Conservation (phyloP, 2,888 invertebrate genomes). For the Polydrusus pterygomalis region DNA sequence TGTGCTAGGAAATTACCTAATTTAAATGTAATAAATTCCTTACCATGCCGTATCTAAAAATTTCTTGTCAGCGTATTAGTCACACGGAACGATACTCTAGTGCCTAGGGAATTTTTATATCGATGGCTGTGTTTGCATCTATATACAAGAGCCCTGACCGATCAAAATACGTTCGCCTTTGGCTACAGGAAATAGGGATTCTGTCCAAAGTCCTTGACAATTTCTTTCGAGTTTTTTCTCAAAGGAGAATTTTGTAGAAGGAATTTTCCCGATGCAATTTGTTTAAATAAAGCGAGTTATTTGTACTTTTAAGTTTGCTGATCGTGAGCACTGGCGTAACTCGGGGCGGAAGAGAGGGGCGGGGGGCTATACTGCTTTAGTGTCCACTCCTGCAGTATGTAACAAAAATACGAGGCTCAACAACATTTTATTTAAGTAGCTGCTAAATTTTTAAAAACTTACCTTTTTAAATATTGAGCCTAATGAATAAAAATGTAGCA, state of each 20-base stretch:
- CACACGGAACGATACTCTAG: slow-evolving; percentile 33
- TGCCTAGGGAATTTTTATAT: slow-evolving; percentile 37
- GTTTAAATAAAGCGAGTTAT: not conserved
- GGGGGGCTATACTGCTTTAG: too few species aligned
- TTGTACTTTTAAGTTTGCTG: too few species aligned
- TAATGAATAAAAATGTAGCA: too few species aligned
- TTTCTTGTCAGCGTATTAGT: not conserved
- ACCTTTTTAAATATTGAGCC: too few species aligned
- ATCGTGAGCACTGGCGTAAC: too few species aligned
- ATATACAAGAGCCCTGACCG: slow-evolving; percentile 48
- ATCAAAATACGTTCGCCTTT: slow-evolving; percentile 48
- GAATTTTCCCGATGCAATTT: slow-evolving; percentile 35
- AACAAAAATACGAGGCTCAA: too few species aligned
- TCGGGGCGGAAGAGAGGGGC: too few species aligned
- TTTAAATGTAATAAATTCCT: too few species aligned
- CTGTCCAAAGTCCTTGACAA: slow-evolving; percentile 48
- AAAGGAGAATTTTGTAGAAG: slow-evolving; percentile 38
- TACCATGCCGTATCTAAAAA: not conserved
- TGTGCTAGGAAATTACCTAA: too few species aligned
- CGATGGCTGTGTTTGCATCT: slow-evolving; percentile 47
- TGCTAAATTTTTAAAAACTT: too few species aligned
- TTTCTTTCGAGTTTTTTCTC: slow-evolving; percentile 43
- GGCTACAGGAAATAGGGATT: slow-evolving; percentile 46
- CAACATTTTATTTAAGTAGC: too few species aligned
- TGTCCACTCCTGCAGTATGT: too few species aligned